Conservation (phyloP, 2,888 invertebrate genomes). For the Drosophila conformis region DNA sequence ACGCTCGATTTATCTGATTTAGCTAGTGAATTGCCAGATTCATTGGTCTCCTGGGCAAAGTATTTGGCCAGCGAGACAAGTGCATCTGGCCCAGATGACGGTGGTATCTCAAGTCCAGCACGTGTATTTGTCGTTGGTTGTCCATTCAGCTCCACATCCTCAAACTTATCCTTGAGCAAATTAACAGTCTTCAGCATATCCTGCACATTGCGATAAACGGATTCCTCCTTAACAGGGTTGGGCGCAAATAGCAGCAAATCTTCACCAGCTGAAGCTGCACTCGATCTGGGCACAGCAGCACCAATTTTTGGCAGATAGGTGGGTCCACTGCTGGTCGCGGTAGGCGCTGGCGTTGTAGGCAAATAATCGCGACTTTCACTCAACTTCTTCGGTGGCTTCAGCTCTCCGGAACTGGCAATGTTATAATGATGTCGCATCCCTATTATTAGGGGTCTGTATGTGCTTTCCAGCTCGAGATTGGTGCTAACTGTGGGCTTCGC, state of each 20-base stretch:
- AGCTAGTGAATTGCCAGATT: conserved; percentile 70
- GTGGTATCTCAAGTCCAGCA: conserved; percentile 89
- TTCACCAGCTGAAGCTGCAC: conserved; percentile 62
- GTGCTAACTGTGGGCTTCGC: conserved; percentile 60
- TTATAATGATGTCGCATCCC: conserved; percentile 78
- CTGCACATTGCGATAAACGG: conserved; percentile 89
- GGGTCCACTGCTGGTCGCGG: conserved; percentile 77
- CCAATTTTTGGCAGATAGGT: conserved; percentile 79
- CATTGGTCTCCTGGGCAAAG: conserved; percentile 87
- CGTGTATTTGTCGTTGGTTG: conserved; percentile 85
- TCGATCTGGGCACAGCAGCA: conserved; percentile 53
- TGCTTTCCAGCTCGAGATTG: conserved; percentile 57
- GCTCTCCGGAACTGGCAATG: conserved; percentile 64
- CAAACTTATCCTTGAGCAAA: conserved; percentile 86
- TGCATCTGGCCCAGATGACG: conserved; percentile 91
- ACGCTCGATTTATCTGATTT: conserved; percentile 48
- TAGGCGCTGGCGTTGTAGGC: conserved; percentile 67
- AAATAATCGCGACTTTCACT: conserved; percentile 61
- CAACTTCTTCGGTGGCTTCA: conserved; percentile 50
- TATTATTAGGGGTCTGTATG: conserved; percentile 72
- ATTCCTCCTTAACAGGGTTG: conserved; percentile 65
- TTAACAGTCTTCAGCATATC: conserved; percentile 89
- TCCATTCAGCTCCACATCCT: conserved; percentile 84
- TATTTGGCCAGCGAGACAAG: conserved; percentile 92
- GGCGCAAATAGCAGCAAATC: conserved; percentile 77